Percentiles rank a stretch among this genome's conserved stretches.
Evolutionary conservation across 2,113 vertebrate genomes (phyloP).

Genomic region (Lanius ludovicianus): DNA sequence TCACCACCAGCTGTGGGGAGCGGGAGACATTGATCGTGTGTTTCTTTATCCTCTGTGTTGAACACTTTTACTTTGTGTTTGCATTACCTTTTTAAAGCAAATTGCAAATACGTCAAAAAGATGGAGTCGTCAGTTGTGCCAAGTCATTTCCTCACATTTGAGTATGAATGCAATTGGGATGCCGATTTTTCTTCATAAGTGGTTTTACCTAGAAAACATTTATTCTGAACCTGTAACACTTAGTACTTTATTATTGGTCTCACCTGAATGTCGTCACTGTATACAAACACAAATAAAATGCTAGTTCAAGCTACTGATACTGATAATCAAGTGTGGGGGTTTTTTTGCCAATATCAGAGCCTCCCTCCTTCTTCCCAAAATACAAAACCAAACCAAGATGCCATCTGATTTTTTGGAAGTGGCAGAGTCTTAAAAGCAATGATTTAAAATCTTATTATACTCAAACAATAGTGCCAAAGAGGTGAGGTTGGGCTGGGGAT

Average conservation of each 20-base stretch:
- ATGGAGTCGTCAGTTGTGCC: background rate
- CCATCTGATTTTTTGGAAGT: background rate
- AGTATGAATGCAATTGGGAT: slow-evolving; percentile 7
- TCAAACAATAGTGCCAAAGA: background rate
- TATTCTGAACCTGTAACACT: background rate
- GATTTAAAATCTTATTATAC: background rate
- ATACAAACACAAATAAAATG: slow-evolving; percentile 7
- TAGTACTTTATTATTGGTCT: background rate
- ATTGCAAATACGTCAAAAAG: slow-evolving; percentile 32
- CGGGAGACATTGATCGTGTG: background rate
- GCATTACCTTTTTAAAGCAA: slow-evolving; percentile 11
- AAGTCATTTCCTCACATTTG: background rate
- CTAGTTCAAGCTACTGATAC: background rate
- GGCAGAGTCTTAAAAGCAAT: background rate
- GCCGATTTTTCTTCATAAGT: background rate
- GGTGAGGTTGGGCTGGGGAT: background rate
- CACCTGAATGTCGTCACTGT: background rate
- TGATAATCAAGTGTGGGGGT: background rate
- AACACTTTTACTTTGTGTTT: slow-evolving; percentile 25
- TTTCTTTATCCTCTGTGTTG: background rate
- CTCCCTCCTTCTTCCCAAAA: background rate
- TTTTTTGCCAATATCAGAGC: background rate
- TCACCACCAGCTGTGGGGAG: background rate
- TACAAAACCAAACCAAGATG: background rate
- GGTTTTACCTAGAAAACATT: background rate